Base-by-base conservation (phyloP, 2,888 invertebrate species). In the Quadroppia sp. region DNA sequence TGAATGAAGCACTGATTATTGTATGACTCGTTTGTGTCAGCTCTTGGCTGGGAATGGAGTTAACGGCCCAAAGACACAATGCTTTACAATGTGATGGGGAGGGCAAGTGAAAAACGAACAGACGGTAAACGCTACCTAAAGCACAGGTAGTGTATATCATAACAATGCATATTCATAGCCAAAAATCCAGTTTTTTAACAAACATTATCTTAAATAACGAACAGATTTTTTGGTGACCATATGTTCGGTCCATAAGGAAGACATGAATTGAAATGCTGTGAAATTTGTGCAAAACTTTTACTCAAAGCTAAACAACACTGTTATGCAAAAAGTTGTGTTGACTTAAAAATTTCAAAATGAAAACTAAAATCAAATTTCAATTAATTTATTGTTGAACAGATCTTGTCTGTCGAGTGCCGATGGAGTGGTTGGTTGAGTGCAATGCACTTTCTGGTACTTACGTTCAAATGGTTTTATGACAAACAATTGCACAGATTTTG, bases 51-150 rank as follows among this genome's bases (percentile, higher is more conserved):
- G 42, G 67, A 42, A 23, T 42, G 30, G 42, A 67, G 67, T 67
- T 67, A 67, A 67, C 67, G 67, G 67, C 67, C 67, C 42, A 67
- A 23, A 67, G 67, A 67, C 67, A 67, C 67, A 67, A 40, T 67
- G 67, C 42, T 67, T 67, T 42, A 36, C 40, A 30, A 59, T 59
- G 3, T 40, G 32, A n/a, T 32, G 1, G 7, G 32, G 13, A 67
- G 23, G 67, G 53, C 23, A 53, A 9, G 36, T 61, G 30, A n/a
- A 9, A 23, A 67, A 3, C 23, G 36, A 67, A 67, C 67, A 40
- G 36, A 40, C 67, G 67, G 67, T 25, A 23, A 40, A 42, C 36
- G 64, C 23, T 15, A n/a, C 4, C 2, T 25, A 11, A 4, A 23
- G 53, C 53, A 25, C 23, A 53, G 53, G 53, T 25, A 23, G 7